A percentile compares a stretch with the other conserved stretches of the same genome.
Conservation (phyloP, 2,888 invertebrate species). For the Habrosyne pyritoides region DNA sequence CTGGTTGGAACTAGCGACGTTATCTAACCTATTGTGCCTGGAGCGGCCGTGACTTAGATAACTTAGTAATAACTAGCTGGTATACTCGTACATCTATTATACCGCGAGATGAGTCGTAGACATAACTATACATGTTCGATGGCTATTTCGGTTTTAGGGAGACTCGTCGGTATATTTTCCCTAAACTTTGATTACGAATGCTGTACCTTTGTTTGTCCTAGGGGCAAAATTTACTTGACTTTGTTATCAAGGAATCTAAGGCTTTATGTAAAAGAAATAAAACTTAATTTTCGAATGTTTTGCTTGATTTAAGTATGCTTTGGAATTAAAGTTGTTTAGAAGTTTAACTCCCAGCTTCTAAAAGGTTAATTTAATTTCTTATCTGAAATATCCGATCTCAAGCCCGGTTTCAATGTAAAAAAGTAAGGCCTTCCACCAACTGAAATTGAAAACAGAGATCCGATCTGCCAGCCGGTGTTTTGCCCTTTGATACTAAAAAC, state of each 20-base stretch:
- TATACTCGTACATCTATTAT: conserved; percentile 24
- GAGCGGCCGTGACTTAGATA: conserved; percentile 49
- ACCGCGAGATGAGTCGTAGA: neutral
- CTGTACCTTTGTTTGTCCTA: too few relatives aligned
- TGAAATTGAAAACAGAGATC: too few relatives aligned
- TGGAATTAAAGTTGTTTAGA: neutral
- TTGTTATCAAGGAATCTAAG: too few relatives aligned
- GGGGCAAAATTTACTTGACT: too few relatives aligned
- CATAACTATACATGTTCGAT: neutral
- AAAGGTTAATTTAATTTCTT: neutral
- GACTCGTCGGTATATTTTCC: too few relatives aligned
- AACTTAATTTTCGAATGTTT: too few relatives aligned
- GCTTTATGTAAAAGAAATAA: too few relatives aligned
- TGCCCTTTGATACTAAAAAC: too few relatives aligned
- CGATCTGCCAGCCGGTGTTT: too few relatives aligned
- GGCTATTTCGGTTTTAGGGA: neutral
- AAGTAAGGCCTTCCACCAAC: too few relatives aligned
- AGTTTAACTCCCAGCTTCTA: neutral
- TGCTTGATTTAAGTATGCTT: too few relatives aligned
- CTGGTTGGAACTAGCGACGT: conserved; percentile 20
- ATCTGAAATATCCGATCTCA: neutral
- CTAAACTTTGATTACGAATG: too few relatives aligned
- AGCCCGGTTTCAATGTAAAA: neutral
- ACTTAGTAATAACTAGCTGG: conserved; percentile 23
- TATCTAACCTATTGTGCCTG: conserved; percentile 39